phyloP scores from a whole-genome alignment of 2,113 vertebrate species.

The Erythrocercus mccallii region DNA sequence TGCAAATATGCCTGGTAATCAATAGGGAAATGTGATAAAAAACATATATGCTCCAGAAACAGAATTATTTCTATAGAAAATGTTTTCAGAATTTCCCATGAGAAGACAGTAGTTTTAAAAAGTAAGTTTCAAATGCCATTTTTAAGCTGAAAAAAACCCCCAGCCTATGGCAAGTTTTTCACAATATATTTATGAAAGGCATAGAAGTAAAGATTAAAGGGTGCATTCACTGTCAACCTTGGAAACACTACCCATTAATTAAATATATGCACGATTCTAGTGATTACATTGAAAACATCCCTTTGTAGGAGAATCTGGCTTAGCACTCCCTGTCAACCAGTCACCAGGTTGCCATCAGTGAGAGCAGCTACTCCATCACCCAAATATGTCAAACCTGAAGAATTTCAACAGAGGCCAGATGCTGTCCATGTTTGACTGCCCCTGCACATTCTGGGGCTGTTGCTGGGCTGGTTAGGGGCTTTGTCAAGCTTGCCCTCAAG shows the following conservation, averaged over 20 bases:
- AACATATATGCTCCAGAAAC: conserved; percentile 20
- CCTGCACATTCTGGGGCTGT: background rate
- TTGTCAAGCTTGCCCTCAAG: background rate
- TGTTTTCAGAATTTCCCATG: conserved; percentile 39
- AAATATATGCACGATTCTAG: background rate
- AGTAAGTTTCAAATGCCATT: background rate
- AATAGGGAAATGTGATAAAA: conserved; percentile 42
- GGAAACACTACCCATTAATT: background rate
- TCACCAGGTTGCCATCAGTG: background rate
- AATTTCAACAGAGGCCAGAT: background rate
- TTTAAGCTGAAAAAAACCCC: background rate
- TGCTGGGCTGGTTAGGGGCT: background rate
- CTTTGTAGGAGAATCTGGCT: background rate
- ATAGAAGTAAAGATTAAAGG: conserved; percentile 9
- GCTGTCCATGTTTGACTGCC: background rate
- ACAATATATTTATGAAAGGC: background rate
- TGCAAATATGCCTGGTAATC: conserved; percentile 34
- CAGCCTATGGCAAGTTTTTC: background rate
- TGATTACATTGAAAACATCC: background rate
- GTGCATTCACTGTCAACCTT: background rate
- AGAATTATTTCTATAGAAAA: conserved; percentile 29
- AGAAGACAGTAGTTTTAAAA: conserved; percentile 23
- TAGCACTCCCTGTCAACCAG: background rate
- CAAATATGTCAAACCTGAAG: background rate
- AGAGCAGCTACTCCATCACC: background rate